A percentile compares a stretch with the other conserved stretches of the same genome.
Conservation (phyloP, 2,888 invertebrate species). For the Loripinus fragilis region DNA sequence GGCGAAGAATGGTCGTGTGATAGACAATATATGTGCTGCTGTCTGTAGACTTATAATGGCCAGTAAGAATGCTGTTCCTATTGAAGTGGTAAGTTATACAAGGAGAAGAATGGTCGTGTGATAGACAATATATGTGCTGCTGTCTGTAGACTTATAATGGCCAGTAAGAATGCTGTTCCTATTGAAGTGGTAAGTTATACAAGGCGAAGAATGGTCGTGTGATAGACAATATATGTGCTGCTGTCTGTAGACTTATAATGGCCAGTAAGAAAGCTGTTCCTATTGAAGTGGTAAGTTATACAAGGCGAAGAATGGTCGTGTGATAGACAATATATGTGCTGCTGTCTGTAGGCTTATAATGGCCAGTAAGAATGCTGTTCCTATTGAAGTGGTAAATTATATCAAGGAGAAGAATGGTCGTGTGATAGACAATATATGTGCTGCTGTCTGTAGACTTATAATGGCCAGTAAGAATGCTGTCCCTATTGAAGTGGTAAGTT, state of each 20-base stretch:
- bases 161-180: constrained; percentile 87
- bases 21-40: constrained; percentile 92
- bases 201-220: constrained; percentile 88
- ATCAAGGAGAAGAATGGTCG: constrained; percentile 87
- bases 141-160: constrained; percentile 89
- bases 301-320: constrained; percentile 87
- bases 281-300: constrained; percentile 87
- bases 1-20: constrained; percentile 88
- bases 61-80: constrained; percentile 87
- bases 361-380: constrained; percentile 87
- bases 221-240: constrained; percentile 91
- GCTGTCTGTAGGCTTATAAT: constrained; percentile 90
- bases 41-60: constrained; percentile 89
- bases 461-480: constrained; percentile 87
- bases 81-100: constrained; percentile 88
- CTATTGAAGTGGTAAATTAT: constrained; percentile 88
- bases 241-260: constrained; percentile 89
- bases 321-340: constrained; percentile 91
- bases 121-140: constrained; percentile 92
- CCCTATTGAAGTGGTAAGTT: constrained; percentile 89
- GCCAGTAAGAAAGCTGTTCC: constrained; percentile 88
- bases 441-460: constrained; percentile 90
- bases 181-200: constrained; percentile 88
- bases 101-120: constrained; percentile 87
- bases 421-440: constrained; percentile 91